These are phyloP conservation scores for Eptesicus fuscus DNA, from an alignment of 2,113 vertebrate species.

Conservation along the genomic window DNA sequence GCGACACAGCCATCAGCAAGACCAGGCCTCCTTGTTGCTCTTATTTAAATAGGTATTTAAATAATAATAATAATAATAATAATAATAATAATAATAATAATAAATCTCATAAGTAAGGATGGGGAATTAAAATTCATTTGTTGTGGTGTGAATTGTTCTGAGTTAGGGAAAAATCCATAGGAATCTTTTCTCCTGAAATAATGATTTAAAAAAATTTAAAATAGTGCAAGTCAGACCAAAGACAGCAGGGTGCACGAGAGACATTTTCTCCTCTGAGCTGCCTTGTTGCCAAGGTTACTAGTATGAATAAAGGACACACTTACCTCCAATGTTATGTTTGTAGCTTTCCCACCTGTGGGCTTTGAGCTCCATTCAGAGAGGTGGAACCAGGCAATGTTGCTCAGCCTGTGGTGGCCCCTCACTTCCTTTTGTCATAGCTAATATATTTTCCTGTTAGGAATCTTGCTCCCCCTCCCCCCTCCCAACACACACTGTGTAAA, in stretches of 20 bases:
- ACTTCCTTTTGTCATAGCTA: not conserved
- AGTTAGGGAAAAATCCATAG: not conserved
- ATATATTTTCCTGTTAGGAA: not conserved
- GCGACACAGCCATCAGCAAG: not conserved
- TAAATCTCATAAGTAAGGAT: not conserved
- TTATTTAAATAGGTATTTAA: not conserved
- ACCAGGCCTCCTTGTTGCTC: not conserved
- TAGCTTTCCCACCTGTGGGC: not conserved
- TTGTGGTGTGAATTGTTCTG: not conserved
- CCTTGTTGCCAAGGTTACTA: rapidly evolving
- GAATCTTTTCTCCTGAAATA: not conserved
- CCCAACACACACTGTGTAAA: not conserved
- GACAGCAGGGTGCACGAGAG: not conserved
- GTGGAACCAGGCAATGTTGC: not conserved
- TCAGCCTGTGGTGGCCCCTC: not conserved
- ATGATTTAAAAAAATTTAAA: not conserved
- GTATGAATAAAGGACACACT: not conserved
- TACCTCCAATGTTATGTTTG: not conserved
- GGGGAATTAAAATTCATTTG: not conserved
- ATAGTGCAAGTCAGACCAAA: not conserved
- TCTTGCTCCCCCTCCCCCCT: not conserved
- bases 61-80: not conserved
- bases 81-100: not conserved
- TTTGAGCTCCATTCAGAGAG: not conserved
- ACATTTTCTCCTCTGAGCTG: rapidly evolving